Percentiles rank a stretch among this genome's conserved stretches.
These are phyloP conservation scores for Calidris pugnax DNA, from an alignment of 2,113 vertebrate genomes.

Conservation along the genomic window DNA sequence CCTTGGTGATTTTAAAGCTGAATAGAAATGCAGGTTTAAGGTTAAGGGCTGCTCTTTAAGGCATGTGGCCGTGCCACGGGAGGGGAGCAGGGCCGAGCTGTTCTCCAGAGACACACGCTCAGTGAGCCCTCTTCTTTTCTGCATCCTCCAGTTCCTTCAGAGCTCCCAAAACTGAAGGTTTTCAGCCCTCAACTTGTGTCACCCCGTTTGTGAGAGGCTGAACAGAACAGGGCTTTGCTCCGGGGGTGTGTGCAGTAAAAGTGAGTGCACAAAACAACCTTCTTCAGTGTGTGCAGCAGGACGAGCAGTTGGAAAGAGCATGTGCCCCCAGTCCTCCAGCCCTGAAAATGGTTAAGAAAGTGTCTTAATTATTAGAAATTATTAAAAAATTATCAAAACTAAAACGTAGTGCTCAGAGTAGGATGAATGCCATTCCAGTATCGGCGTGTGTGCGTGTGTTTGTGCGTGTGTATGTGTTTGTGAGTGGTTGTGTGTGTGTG, in stretches of 20 bases:
- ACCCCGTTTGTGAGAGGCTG: background rate
- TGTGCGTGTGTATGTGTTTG: background rate
- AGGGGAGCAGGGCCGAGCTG: background rate
- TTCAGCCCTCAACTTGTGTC: background rate
- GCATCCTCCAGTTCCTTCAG: background rate
- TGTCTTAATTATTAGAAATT: too few species aligned
- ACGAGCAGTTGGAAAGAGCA: background rate
- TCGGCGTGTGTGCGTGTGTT: too few species aligned
- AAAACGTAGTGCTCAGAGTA: fast-evolving
- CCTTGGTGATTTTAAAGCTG: constrained; percentile 9
- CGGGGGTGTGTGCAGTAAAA: background rate
- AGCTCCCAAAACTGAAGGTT: background rate
- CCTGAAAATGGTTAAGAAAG: background rate
- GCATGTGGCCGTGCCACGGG: background rate
- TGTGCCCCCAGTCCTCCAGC: background rate
- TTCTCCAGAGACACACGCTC: background rate
- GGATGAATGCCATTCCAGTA: background rate
- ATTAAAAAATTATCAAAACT: background rate
- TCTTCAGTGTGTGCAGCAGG: too few species aligned
- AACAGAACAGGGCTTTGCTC: background rate
- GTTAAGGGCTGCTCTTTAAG: constrained; percentile 3
- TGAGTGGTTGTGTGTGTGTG: background rate
- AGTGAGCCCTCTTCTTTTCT: background rate
- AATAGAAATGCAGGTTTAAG: constrained; percentile 33
- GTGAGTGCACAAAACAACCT: background rate